Evolutionary conservation across 2,797 vertebrate genomes (phyloP).

Genomic region (Sebastes itinus): DNA sequence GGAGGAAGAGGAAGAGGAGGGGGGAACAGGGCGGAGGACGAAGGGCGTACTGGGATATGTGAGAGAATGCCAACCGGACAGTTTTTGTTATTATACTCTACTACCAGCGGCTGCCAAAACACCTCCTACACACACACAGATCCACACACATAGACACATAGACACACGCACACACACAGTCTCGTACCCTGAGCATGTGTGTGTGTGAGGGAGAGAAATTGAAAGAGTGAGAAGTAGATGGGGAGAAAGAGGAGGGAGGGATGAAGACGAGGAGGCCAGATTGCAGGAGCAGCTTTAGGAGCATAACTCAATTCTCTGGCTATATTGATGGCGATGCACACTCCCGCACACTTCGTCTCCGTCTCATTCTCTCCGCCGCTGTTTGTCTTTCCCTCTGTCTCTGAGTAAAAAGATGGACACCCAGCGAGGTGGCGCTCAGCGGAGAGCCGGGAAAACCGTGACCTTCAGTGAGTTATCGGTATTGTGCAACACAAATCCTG

Average conservation of each 20-base stretch:
- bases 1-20: constrained; percentile 28
- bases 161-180: constrained; percentile 9
- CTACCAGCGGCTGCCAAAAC: constrained; percentile 61
- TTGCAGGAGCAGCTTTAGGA: constrained; percentile 55
- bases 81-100: constrained; percentile 68
- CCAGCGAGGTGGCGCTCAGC: neutral
- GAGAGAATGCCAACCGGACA: constrained; percentile 69
- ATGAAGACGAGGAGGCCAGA: constrained; percentile 45
- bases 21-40: constrained; percentile 50
- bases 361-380: constrained; percentile 8
- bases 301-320: constrained; percentile 50
- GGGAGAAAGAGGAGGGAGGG: constrained; percentile 1
- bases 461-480: neutral
- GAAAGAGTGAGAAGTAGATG: constrained; percentile 42
- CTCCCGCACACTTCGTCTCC: constrained; percentile 31
- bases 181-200: constrained; percentile 37
- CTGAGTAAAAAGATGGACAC: constrained; percentile 2
- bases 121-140: constrained; percentile 61
- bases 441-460: neutral
- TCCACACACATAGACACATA: constrained; percentile 8
- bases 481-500: neutral
- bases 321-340: constrained; percentile 22
- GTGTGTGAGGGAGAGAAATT: constrained; percentile 28
- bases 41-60: constrained; percentile 60
- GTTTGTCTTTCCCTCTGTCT: constrained; percentile 1